Conservation (phyloP, 2,113 vertebrate species). For the Rissa tridactyla region DNA sequence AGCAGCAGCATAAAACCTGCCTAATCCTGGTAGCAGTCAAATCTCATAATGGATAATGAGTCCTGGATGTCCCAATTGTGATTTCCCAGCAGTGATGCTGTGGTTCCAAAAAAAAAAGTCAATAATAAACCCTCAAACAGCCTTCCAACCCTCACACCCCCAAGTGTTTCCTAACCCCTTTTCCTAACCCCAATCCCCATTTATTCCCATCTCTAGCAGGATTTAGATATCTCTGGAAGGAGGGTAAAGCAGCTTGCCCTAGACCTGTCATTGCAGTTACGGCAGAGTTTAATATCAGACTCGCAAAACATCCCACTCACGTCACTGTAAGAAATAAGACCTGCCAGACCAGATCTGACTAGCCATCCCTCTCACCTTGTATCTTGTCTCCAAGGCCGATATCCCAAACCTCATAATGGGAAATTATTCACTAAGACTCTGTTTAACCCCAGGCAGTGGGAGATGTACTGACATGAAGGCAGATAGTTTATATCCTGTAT, state of each 20-base stretch:
- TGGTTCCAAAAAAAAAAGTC: not conserved
- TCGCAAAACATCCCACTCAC: accelerated
- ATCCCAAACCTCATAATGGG: not conserved
- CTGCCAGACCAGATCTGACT: not conserved
- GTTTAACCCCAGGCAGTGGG: not conserved
- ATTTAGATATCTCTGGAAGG: not conserved
- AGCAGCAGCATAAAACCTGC: not conserved
- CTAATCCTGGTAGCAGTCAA: not conserved
- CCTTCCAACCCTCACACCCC: not conserved
- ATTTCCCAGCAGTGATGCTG: not conserved
- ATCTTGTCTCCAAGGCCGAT: not conserved
- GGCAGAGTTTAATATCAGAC: not conserved
- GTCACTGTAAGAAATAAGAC: not conserved
- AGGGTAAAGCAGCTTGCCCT: not conserved
- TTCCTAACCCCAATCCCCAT: not conserved
- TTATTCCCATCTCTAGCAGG: not conserved
- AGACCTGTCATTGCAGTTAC: not conserved
- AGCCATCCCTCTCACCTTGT: not conserved
- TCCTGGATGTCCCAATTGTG: not conserved
- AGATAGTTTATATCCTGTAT: not conserved
- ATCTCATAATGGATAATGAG: not conserved
- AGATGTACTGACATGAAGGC: not conserved
- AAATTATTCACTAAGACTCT: not conserved
- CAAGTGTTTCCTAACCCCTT: not conserved
- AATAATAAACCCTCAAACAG: not conserved